Conservation (phyloP, 1,140 invertebrate genomes). For the Macrotrachela quadricornifera region DNA sequence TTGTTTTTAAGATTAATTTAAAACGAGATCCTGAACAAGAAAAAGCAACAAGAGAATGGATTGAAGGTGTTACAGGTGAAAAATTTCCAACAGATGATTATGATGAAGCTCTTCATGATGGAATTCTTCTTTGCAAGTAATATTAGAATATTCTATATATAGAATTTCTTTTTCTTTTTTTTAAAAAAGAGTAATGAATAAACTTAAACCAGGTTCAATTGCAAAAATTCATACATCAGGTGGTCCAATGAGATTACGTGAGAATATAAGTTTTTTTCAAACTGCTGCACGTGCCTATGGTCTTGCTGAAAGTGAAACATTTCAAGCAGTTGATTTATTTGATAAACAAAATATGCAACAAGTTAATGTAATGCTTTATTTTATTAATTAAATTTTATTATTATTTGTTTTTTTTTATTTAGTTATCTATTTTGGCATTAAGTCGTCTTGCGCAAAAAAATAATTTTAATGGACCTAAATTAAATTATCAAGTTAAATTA, state of each 20-base stretch:
- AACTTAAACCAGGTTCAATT: constrained; percentile 52
- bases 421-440: too few relatives aligned
- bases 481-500: too few relatives aligned
- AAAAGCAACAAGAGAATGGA: constrained; percentile 52
- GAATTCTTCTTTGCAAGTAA: constrained; percentile 66
- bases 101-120: constrained; percentile 52
- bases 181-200: constrained; percentile 71
- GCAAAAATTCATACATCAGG: constrained; percentile 64
- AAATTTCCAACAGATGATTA: constrained; percentile 35
- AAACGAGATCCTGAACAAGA: constrained; percentile 45
- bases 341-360: constrained; percentile 73
- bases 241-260: constrained; percentile 81
- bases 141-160: constrained; percentile 22
- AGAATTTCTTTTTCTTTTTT: constrained; percentile 23
- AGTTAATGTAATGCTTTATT: constrained; percentile 37
- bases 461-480: too few relatives aligned
- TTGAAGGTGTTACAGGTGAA: constrained; percentile 59
- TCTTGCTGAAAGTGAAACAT: constrained; percentile 63
- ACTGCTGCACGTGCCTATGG: constrained; percentile 39
- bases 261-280: constrained; percentile 67
- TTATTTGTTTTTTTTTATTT: too few relatives aligned
- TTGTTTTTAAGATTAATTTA: too few relatives aligned
- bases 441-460: background rate
- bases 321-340: constrained; percentile 76
- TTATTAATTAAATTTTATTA: background rate